A percentile compares a stretch with the other conserved stretches of the same genome.
phyloP scores from a whole-genome alignment of 1,140 invertebrate species.

The Diuraphis noxia region DNA sequence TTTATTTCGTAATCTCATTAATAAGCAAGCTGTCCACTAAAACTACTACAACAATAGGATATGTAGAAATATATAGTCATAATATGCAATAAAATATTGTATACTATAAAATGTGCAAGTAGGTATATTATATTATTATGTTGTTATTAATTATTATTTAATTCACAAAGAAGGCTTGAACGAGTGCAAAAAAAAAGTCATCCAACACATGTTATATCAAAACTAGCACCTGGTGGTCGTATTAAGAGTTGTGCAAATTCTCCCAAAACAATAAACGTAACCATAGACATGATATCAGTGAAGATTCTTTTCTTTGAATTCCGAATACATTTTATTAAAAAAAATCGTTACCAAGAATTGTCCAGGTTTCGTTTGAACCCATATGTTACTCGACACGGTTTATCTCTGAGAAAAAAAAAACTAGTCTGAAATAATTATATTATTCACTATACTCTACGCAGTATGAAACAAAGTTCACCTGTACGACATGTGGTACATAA shows the following conservation, averaged over 20 bases:
- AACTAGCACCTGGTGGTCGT: neutral
- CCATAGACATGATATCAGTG: neutral
- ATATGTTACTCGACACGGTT: neutral
- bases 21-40: neutral
- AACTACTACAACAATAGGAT: too few species aligned
- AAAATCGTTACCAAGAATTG: neutral
- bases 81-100: too few species aligned
- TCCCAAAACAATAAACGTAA: neutral
- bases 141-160: neutral
- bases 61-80: too few species aligned
- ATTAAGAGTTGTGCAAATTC: neutral
- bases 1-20: too few species aligned
- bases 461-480: neutral
- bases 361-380: neutral
- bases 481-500: neutral
- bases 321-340: neutral
- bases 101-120: too few species aligned
- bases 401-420: neutral
- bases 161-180: neutral
- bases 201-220: neutral
- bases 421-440: neutral
- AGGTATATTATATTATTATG: neutral
- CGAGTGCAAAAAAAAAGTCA: neutral
- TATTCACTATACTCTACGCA: neutral
- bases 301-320: neutral